Percentiles rank a stretch among this genome's conserved stretches.
Conservation (phyloP, 2,888 invertebrate genomes). For the Endotricha flammealis region DNA sequence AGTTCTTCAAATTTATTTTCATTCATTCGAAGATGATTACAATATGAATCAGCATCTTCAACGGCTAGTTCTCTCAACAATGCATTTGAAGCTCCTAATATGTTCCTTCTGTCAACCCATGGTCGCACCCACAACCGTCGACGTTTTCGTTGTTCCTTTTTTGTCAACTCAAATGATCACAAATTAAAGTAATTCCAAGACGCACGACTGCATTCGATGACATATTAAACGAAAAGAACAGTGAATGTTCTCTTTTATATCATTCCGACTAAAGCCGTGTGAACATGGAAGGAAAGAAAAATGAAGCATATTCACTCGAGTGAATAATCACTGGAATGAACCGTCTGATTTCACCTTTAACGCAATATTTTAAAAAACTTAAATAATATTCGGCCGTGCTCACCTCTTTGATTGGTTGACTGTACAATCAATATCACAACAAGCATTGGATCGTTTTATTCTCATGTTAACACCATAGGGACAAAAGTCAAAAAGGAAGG, state of each 20-base stretch:
- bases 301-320: conserved; percentile 13
- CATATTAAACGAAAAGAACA: no score
- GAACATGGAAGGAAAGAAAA: conserved; percentile 13
- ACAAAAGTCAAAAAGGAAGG: no score
- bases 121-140: conserved; percentile 19
- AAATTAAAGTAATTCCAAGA: conserved; percentile 16
- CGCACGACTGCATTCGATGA: conserved; percentile 15
- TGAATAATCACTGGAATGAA: conserved; percentile 11
- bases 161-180: conserved; percentile 15
- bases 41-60: conserved; percentile 20
- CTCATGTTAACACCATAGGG: no score
- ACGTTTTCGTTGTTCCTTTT: conserved; percentile 20
- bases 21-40: conserved; percentile 15
- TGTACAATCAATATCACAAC: no score
- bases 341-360: conserved; percentile 1
- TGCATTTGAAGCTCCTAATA: conserved; percentile 19
- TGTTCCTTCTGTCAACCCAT: conserved; percentile 19
- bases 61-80: conserved; percentile 17
- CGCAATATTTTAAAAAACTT: no score
- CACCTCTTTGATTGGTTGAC: no score
- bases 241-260: neutral
- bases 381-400: no score
- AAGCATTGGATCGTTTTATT: no score
- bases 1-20: conserved; percentile 19
- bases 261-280: conserved; percentile 5